phyloP scores from a whole-genome alignment of 2,113 vertebrate genomes.

The Alethe diademata region DNA sequence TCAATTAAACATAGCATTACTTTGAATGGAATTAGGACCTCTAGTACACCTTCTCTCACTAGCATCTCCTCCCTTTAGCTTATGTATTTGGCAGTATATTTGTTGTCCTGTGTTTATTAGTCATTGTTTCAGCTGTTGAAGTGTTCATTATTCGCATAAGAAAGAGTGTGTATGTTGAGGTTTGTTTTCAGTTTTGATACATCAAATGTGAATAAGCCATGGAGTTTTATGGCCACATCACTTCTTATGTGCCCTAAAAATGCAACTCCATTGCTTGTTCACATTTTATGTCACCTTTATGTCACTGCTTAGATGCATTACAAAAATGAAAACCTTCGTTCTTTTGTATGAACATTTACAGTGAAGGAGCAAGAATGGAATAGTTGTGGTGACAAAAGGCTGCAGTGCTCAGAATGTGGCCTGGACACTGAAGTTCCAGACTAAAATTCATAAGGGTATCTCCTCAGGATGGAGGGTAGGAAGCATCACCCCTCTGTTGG shows the following conservation, averaged over 20 bases:
- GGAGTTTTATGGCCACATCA: background rate
- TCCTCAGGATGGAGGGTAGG: background rate
- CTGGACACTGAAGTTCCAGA: background rate
- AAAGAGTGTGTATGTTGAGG: background rate
- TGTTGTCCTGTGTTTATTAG: background rate
- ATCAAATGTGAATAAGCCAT: background rate
- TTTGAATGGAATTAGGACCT: background rate
- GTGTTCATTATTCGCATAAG: background rate
- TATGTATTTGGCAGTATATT: background rate
- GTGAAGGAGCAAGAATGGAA: background rate
- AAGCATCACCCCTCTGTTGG: background rate
- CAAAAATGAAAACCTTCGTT: background rate
- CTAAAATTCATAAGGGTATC: background rate
- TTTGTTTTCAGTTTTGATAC: background rate
- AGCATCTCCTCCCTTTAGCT: background rate
- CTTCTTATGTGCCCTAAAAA: background rate
- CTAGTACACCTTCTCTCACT: background rate
- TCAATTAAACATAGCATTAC: background rate
- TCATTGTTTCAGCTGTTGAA: background rate
- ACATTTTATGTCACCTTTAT: background rate
- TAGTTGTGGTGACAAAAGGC: background rate
- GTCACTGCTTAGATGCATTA: background rate
- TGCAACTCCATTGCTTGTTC: background rate
- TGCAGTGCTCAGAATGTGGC: background rate
- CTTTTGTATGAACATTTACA: background rate